phyloP scores from a whole-genome alignment of 2,888 invertebrate species.

The Euspilapteryx auroguttella region DNA sequence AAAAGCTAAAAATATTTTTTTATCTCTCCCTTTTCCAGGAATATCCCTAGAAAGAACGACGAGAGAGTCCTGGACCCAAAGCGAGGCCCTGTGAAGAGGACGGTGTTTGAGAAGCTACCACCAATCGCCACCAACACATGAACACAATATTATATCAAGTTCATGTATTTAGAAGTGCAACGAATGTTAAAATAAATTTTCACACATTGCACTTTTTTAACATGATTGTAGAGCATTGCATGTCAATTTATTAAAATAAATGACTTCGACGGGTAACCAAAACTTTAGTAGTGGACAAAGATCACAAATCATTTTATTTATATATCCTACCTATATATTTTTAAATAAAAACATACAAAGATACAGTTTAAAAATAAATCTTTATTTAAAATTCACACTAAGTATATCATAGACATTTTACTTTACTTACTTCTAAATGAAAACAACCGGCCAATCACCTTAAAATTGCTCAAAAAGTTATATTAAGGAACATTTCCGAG shows the following conservation, averaged over 20 bases:
- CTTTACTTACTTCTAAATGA: constrained; percentile 31
- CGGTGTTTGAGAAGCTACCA: constrained; percentile 38
- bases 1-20: background rate
- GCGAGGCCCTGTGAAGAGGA: constrained; percentile 47
- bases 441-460: constrained; percentile 19
- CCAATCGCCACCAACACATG: constrained; percentile 46
- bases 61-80: constrained; percentile 50
- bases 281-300: too few species aligned
- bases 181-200: too few species aligned
- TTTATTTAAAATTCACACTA: constrained; percentile 54
- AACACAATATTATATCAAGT: too few species aligned
- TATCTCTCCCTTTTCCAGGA: constrained; percentile 35
- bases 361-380: constrained; percentile 36
- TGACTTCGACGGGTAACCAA: too few species aligned
- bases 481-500: too few species aligned
- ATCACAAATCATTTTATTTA: too few species aligned
- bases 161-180: too few species aligned
- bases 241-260: too few species aligned
- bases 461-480: constrained; percentile 27
- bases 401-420: constrained; percentile 34
- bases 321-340: too few species aligned
- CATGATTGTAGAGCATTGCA: too few species aligned
- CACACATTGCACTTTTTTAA: too few species aligned
- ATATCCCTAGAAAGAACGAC: constrained; percentile 34
- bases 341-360: constrained; percentile 3